phyloP scores from a whole-genome alignment of 2,113 vertebrate genomes.

The Mormyrus iriodes region DNA sequence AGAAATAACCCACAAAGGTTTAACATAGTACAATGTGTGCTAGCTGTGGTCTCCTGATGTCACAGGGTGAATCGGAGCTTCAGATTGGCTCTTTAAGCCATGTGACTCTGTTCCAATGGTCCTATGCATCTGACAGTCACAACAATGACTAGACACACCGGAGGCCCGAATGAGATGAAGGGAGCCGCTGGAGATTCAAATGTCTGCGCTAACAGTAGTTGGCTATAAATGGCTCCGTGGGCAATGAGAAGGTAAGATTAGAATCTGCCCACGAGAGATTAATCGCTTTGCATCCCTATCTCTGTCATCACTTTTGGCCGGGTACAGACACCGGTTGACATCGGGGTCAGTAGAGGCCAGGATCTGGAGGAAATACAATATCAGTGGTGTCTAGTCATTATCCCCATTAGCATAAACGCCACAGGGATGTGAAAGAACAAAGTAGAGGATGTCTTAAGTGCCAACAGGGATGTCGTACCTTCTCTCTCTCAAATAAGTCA shows the following conservation, averaged over 20 bases:
- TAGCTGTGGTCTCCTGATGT: neutral
- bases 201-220: neutral
- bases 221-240: slow-evolving; percentile 5
- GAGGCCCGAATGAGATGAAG: neutral
- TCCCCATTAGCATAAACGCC: neutral
- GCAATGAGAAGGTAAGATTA: slow-evolving; percentile 18
- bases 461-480: neutral
- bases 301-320: slow-evolving; percentile 15
- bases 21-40: neutral
- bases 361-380: slow-evolving; percentile 16
- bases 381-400: neutral
- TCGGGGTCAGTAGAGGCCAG: slow-evolving; percentile 9
- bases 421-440: neutral
- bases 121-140: neutral
- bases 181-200: slow-evolving; percentile 6
- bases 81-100: neutral
- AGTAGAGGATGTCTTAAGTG: neutral
- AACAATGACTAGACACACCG: neutral
- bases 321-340: neutral
- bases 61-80: neutral
- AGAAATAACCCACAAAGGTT: neutral
- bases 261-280: slow-evolving; percentile 11
- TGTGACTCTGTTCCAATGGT: neutral
- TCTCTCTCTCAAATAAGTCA: neutral
- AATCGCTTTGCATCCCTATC: neutral